Base-by-base conservation (phyloP, 2,888 invertebrate species). In the Pollenia amentaria region DNA sequence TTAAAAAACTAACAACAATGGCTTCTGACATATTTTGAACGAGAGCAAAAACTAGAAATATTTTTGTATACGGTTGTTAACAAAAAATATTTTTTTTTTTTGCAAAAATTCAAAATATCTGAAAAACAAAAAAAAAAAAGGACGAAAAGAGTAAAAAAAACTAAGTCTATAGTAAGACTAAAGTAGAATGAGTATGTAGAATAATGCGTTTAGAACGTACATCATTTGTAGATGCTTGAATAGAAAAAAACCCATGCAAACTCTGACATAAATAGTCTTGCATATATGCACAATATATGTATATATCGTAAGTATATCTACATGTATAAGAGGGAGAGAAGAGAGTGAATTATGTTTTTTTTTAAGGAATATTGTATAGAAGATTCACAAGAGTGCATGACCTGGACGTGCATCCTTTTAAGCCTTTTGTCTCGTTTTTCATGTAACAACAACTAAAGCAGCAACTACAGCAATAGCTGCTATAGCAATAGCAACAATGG, bases 381-480 rank as follows among this genome's bases (percentile, higher is more conserved):
- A 84, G 67, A 67, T 67, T 75, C 64, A 67, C 18, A 55, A 73
- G 76, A 87, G 87, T 87, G 84, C 87, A 84, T 84, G 87, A 87
- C 87, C 87, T 81, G 84, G 72, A 84, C 80, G 80, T 80, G 84
- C 84, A 87, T 84, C 65, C 84, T 84, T 80, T 80, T 80, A 87
- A 87, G 80, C 84, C 87, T 87, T 87, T 87, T 84, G 87, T 87
- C 80, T 87, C 84, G 84, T 84, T 86, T 86, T 83, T 79, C 83
- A 83, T 83, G 51, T 72, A 79, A 64, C 69, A 73, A 75, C 73
- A 78, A 75, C 75, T 53, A 40, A 44, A 48, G 44, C 70, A 70
- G 70, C 29, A 75, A 10, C 46, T 51, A 40, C 62, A 69, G 21
- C 76, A 75, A 11, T 48, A 73, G 16, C 77, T 51, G 29, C 21